Percentiles rank a stretch among this genome's conserved stretches.
These are phyloP conservation scores for Hystrix cristata DNA, from an alignment of 2,113 vertebrate genomes.

Conservation along the genomic window DNA sequence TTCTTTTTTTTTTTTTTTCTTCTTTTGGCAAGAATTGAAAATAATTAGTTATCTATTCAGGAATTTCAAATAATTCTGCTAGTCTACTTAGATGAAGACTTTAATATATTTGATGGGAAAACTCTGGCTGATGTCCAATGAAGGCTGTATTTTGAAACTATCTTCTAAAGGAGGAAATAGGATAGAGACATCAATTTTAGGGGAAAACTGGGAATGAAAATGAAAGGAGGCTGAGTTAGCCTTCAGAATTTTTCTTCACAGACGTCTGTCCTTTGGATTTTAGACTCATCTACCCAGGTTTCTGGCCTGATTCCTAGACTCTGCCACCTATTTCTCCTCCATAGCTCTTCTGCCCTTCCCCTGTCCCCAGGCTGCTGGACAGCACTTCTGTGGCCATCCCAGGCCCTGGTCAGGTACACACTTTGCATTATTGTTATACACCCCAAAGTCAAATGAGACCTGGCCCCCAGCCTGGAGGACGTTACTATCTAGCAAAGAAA, in stretches of 20 bases:
- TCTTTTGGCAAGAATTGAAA: slow-evolving; percentile 53
- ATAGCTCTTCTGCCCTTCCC: background rate
- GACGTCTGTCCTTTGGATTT: background rate
- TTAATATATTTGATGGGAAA: slow-evolving; percentile 42
- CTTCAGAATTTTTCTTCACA: background rate
- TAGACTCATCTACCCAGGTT: background rate
- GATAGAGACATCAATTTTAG: slow-evolving; percentile 43
- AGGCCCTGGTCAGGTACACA: rapidly evolving
- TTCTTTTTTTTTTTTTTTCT: slow-evolving; percentile 10
- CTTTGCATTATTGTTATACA: background rate
- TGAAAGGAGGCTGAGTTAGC: background rate
- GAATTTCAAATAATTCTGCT: slow-evolving; percentile 49
- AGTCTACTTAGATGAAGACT: background rate
- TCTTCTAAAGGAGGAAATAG: slow-evolving; percentile 42
- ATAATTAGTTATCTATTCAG: slow-evolving; percentile 59
- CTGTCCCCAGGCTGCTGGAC: background rate
- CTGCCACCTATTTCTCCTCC: background rate
- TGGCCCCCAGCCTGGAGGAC: background rate
- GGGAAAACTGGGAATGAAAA: background rate
- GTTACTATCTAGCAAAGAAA: background rate
- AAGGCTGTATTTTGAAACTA: slow-evolving; percentile 25
- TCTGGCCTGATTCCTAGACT: background rate
- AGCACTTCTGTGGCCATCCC: background rate
- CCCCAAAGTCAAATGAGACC: background rate
- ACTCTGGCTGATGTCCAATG: background rate